These are phyloP conservation scores for Polypterus senegalus DNA, from an alignment of 2,113 vertebrate genomes.

Conservation along the genomic window DNA sequence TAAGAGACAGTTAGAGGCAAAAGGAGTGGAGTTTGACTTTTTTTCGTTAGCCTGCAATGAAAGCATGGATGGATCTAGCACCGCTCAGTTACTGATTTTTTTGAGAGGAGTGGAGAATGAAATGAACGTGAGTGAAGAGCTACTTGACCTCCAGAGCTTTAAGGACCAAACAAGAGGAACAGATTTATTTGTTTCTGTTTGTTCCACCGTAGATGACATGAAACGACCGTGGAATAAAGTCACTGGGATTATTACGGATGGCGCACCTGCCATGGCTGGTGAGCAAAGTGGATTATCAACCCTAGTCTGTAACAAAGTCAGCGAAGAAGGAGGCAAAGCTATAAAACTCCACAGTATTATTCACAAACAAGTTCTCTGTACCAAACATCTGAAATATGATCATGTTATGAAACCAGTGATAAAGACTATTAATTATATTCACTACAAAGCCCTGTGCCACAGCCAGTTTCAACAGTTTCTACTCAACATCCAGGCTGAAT, in stretches of 20 bases:
- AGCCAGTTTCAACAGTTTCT: too few relatives aligned
- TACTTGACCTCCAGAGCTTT: conserved; percentile 22
- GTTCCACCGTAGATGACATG: conserved; percentile 3
- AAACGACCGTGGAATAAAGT: conserved; percentile 3
- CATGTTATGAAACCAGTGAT: conserved; percentile 21
- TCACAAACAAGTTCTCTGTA: conserved; percentile 26
- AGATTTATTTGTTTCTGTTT: conserved; percentile 13
- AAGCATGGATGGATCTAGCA: neutral
- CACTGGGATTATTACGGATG: conserved; percentile 8
- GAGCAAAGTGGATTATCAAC: too few relatives aligned
- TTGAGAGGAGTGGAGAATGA: conserved; percentile 16
- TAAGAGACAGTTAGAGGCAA: conserved; percentile 18
- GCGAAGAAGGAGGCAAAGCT: conserved; percentile 16
- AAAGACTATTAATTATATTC: conserved; percentile 17
- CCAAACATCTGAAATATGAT: conserved; percentile 23
- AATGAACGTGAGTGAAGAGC: conserved; percentile 15
- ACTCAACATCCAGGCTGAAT: too few relatives aligned
- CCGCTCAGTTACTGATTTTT: conserved; percentile 13
- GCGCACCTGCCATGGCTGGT: neutral
- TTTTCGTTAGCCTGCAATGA: conserved; percentile 14
- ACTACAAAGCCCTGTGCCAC: conserved; percentile 7
- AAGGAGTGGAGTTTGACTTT: conserved; percentile 1
- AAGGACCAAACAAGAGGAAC: conserved; percentile 17
- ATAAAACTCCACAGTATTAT: conserved; percentile 13
- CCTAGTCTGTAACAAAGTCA: conserved; percentile 18